A percentile compares a stretch with the other conserved stretches of the same genome.
phyloP scores from a whole-genome alignment of 1,140 invertebrate genomes.

The Tetramorium parvispinum region DNA sequence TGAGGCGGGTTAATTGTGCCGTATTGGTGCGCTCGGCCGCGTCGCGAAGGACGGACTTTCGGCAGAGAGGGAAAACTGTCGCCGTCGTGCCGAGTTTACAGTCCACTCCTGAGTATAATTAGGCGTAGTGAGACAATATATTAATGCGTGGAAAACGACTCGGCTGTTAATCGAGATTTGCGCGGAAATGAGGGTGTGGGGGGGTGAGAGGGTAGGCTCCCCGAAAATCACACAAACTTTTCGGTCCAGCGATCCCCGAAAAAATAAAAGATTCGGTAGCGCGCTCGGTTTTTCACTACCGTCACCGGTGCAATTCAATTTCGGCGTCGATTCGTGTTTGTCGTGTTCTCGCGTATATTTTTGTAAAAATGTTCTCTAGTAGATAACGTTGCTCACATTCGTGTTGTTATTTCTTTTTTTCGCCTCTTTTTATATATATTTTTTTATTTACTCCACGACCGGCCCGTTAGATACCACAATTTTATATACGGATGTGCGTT shows the following conservation, averaged over 20 bases:
- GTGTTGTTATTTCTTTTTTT: slow-evolving; percentile 36
- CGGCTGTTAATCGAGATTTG: not conserved
- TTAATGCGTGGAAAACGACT: slow-evolving; percentile 14
- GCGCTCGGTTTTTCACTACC: slow-evolving; percentile 40
- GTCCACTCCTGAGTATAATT: slow-evolving; percentile 5
- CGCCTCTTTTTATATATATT: not conserved
- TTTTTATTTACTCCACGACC: slow-evolving; percentile 7
- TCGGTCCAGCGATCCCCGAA: slow-evolving; percentile 18
- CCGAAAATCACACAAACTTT: slow-evolving; percentile 51
- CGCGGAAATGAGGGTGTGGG: no score
- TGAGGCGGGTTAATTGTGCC: slow-evolving; percentile 29
- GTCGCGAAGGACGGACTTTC: slow-evolving; percentile 26
- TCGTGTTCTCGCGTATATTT: slow-evolving; percentile 54
- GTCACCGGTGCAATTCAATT: slow-evolving; percentile 56
- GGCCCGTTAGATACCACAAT: slow-evolving; percentile 43
- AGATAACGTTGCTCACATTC: slow-evolving; percentile 49
- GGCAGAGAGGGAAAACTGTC: not conserved
- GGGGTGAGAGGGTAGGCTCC: no score
- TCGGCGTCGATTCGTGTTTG: slow-evolving; percentile 48
- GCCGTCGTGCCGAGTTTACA: slow-evolving; percentile 1
- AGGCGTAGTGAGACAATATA: slow-evolving; percentile 3
- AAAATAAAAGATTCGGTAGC: slow-evolving; percentile 11
- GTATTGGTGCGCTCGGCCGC: slow-evolving; percentile 28
- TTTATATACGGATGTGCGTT: slow-evolving; percentile 42
- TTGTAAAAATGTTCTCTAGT: slow-evolving; percentile 56